These are phyloP conservation scores for Ivindomyrus marchei DNA, from an alignment of 2,113 vertebrate species.

Conservation along the genomic window DNA sequence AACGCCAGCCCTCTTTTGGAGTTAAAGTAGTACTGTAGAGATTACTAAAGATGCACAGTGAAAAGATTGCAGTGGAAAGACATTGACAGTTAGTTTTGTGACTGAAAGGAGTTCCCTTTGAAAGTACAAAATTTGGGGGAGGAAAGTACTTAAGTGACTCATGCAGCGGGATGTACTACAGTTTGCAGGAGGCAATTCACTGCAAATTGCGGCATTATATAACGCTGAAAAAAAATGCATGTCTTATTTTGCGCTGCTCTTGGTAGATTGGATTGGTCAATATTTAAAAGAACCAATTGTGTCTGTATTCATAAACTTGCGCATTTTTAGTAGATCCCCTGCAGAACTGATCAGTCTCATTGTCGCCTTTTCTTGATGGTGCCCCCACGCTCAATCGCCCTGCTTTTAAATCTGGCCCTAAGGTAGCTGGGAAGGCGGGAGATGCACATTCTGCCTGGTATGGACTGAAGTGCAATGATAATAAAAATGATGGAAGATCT, in stretches of 20 bases:
- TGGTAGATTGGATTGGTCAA: not conserved
- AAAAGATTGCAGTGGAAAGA: not conserved
- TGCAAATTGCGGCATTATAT: not conserved
- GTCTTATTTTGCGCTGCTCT: not conserved
- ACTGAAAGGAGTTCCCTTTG: not conserved
- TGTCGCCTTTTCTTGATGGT: not conserved
- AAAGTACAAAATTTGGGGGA: not conserved
- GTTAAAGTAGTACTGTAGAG: not conserved
- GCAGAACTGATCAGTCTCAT: not conserved
- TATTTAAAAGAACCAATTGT: not conserved
- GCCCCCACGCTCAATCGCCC: not conserved
- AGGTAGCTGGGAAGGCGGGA: not conserved
- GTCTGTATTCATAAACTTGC: not conserved
- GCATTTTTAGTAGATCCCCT: not conserved
- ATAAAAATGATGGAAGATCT: not conserved
- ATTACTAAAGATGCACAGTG: not conserved
- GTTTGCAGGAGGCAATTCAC: not conserved
- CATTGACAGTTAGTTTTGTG: not conserved
- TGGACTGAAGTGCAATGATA: not conserved
- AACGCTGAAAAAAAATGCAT: not conserved
- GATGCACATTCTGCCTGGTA: not conserved
- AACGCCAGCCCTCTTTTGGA: not conserved
- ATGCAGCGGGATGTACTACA: not conserved
- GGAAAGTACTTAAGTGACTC: not conserved
- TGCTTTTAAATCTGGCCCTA: not conserved